These are phyloP conservation scores for Xiphophorus couchianus DNA, from an alignment of 2,113 vertebrate genomes.

Conservation along the genomic window DNA sequence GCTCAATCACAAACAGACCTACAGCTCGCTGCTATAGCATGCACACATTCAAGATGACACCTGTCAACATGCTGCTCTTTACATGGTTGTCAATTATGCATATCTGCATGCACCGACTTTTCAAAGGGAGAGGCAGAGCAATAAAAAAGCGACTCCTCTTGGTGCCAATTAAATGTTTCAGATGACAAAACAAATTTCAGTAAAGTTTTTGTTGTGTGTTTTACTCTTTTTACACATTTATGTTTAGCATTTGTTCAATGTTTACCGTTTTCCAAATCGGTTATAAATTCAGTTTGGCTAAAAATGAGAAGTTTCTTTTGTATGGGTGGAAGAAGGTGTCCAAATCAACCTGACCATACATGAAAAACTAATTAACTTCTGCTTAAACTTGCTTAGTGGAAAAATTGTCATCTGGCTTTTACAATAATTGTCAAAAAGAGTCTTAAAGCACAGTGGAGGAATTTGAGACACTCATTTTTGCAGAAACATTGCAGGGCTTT, in stretches of 20 bases:
- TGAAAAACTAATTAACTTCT: not conserved
- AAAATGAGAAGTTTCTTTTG: not conserved
- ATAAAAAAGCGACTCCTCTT: too few species aligned
- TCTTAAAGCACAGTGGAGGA: too few species aligned
- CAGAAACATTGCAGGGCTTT: too few species aligned
- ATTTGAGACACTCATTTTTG: too few species aligned
- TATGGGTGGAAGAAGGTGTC: not conserved
- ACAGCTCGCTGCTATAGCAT: constrained; percentile 7
- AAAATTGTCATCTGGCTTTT: not conserved
- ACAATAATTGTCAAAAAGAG: too few species aligned
- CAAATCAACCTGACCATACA: not conserved
- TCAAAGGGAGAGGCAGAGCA: not conserved
- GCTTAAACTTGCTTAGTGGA: not conserved
- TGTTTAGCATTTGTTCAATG: not conserved
- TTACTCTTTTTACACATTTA: not conserved
- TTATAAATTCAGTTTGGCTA: not conserved
- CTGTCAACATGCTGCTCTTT: constrained; percentile 38
- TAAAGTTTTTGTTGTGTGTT: not conserved
- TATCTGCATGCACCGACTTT: not conserved
- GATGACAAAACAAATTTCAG: too few species aligned
- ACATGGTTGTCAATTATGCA: constrained; percentile 2
- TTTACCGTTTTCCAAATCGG: not conserved
- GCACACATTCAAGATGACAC: constrained; percentile 48
- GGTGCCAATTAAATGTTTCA: too few species aligned
- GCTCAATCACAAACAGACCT: constrained; percentile 14